Percentiles rank a stretch among this genome's conserved stretches.
Evolutionary conservation across 2,113 vertebrate genomes (phyloP).

Genomic region (Percopsis transmontana): DNA sequence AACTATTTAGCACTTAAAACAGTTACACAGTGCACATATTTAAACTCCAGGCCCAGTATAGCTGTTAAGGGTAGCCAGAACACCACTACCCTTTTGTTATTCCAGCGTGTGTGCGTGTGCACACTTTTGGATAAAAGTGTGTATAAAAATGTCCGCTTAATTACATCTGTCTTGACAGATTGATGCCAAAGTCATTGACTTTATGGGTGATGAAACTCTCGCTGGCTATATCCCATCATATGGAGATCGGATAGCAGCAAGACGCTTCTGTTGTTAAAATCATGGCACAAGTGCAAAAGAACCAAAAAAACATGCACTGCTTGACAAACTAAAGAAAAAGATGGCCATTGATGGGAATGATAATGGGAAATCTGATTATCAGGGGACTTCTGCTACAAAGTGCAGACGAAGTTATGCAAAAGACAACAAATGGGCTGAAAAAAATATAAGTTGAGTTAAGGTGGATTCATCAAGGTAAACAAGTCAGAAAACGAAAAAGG

Average conservation of each 20-base stretch:
- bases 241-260: slow-evolving; percentile 3
- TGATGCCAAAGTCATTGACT: slow-evolving; percentile 1
- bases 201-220: not conserved
- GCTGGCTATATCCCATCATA: slow-evolving; percentile 4
- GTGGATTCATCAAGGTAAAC: slow-evolving; percentile 19
- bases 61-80: no score
- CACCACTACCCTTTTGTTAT: no score
- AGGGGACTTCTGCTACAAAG: slow-evolving; percentile 1
- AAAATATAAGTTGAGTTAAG: slow-evolving; percentile 14
- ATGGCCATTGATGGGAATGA: not conserved
- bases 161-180: not conserved
- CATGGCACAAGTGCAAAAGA: not conserved
- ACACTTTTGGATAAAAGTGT: no score
- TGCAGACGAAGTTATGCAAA: not conserved
- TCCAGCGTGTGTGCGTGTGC: no score
- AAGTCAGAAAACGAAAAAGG: slow-evolving; percentile 12
- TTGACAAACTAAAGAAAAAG: slow-evolving; percentile 7
- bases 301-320: slow-evolving; percentile 8
- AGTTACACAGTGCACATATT: no score
- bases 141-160: no score
- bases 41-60: no score
- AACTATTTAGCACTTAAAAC: no score
- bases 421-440: slow-evolving; percentile 4
- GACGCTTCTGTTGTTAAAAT: slow-evolving; percentile 1
- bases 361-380: not conserved